These are phyloP conservation scores for Trichacis sp. DNA, from an alignment of 2,888 invertebrate genomes.

Conservation along the genomic window DNA sequence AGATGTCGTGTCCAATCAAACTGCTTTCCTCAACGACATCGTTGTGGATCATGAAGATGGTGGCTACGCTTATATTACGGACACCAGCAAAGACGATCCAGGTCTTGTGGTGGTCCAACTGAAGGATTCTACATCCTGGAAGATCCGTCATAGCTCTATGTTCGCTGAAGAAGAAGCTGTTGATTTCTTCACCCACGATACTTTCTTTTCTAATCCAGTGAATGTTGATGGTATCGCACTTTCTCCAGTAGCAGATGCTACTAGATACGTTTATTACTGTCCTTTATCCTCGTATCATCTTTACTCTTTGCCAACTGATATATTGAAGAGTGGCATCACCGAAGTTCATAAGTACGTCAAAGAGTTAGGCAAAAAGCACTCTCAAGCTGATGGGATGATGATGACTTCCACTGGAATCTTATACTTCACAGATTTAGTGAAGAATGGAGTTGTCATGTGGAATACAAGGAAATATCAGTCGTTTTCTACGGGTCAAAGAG, in stretches of 20 bases:
- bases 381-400: slow-evolving; percentile 80
- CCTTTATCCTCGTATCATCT: slow-evolving; percentile 78
- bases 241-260: slow-evolving; percentile 69
- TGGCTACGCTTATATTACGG: slow-evolving; percentile 79
- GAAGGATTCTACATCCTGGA: slow-evolving; percentile 77
- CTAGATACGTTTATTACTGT: slow-evolving; percentile 73
- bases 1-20: slow-evolving; percentile 72
- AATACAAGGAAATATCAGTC: slow-evolving; percentile 73
- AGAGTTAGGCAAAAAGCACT: slow-evolving; percentile 75
- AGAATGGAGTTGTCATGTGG: slow-evolving; percentile 79
- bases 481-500: slow-evolving; percentile 72
- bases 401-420: slow-evolving; percentile 79
- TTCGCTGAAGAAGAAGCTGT: slow-evolving; percentile 72
- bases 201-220: slow-evolving; percentile 72
- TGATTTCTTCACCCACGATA: slow-evolving; percentile 74
- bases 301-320: slow-evolving; percentile 75
- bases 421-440: slow-evolving; percentile 77
- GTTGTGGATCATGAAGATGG: slow-evolving; percentile 78
- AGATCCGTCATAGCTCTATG: slow-evolving; percentile 78
- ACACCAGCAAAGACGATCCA: slow-evolving; percentile 77
- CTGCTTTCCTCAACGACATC: slow-evolving; percentile 78
- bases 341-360: slow-evolving; percentile 67
- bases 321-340: slow-evolving; percentile 72
- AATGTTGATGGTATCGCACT: slow-evolving; percentile 80
- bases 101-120: slow-evolving; percentile 76